These are phyloP conservation scores for Paralichthys olivaceus DNA, from an alignment of 2,113 vertebrate genomes.

Conservation along the genomic window DNA sequence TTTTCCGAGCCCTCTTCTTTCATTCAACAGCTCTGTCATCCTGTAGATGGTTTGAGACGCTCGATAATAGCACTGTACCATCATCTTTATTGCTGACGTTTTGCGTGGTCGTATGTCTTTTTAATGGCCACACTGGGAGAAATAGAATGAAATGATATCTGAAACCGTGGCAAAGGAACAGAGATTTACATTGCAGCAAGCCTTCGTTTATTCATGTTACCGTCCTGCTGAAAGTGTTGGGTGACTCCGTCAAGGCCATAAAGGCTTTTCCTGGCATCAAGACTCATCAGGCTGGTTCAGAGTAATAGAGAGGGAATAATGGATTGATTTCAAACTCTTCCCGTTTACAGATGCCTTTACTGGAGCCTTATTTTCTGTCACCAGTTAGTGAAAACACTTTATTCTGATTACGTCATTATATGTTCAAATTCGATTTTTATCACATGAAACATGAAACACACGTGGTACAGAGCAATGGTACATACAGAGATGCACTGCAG, in stretches of 20 bases:
- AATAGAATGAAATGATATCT: slow-evolving; percentile 49
- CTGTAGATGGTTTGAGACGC: slow-evolving; percentile 43
- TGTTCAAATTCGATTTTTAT: background rate
- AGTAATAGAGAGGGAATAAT: slow-evolving; percentile 8
- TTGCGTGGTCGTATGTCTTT: slow-evolving; percentile 57
- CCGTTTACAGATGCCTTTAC: slow-evolving; percentile 3
- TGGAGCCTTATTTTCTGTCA: slow-evolving; percentile 9
- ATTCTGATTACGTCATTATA: background rate
- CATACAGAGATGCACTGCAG: background rate
- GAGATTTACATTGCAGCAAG: slow-evolving; percentile 47
- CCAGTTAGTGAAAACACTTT: slow-evolving; percentile 4
- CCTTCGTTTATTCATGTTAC: slow-evolving; percentile 46
- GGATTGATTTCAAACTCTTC: slow-evolving; percentile 19
- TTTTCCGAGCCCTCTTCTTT: slow-evolving; percentile 17
- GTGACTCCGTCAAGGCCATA: slow-evolving; percentile 8
- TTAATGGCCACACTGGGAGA: slow-evolving; percentile 54
- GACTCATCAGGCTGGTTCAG: slow-evolving; percentile 6
- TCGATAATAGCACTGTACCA: slow-evolving; percentile 45
- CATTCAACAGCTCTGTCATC: slow-evolving; percentile 51
- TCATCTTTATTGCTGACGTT: slow-evolving; percentile 63
- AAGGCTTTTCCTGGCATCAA: slow-evolving; percentile 41
- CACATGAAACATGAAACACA: too few relatives aligned
- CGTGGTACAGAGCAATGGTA: background rate
- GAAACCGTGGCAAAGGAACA: slow-evolving; percentile 18
- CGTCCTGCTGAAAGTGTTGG: slow-evolving; percentile 3